Evolutionary conservation across 2,113 vertebrate species (phyloP).

Genomic region (Oxyura jamaicensis): DNA sequence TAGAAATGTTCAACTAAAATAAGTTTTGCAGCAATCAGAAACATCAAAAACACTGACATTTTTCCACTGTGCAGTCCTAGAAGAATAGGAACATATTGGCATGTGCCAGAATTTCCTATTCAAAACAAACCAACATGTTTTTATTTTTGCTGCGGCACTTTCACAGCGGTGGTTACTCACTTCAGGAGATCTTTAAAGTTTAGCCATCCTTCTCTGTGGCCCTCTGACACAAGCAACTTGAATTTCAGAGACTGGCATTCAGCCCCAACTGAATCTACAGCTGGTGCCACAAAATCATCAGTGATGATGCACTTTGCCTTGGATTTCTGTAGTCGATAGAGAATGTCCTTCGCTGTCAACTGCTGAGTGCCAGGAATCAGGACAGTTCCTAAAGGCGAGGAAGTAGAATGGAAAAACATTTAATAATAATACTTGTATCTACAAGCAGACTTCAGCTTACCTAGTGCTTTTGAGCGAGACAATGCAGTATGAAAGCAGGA

Average conservation of each 20-base stretch:
- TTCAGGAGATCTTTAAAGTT: conserved; percentile 75
- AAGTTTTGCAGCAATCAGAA: neutral
- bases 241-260: conserved; percentile 75
- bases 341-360: conserved; percentile 81
- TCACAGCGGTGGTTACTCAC: conserved; percentile 54
- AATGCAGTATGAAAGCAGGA: neutral
- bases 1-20: neutral
- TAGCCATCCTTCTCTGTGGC: conserved; percentile 75
- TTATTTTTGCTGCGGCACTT: neutral
- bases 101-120: neutral
- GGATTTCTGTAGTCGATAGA: conserved; percentile 78
- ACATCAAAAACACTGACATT: neutral
- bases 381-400: conserved; percentile 64
- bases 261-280: conserved; percentile 72
- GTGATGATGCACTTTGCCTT: conserved; percentile 82
- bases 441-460: neutral
- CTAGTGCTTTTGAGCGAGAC: neutral
- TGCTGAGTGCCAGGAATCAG: conserved; percentile 83
- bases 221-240: conserved; percentile 78
- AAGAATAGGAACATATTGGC: neutral
- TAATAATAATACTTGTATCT: conserved; percentile 16
- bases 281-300: conserved; percentile 72
- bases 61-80: neutral
- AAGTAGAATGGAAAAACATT: neutral
- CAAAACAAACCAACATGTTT: neutral